Evolutionary conservation across 1,140 invertebrate species (phyloP).

Genomic region (fruit fly (Drosophila melanogaster)): Release_6_plus_ISO1_MT NT_033779.5:6854001-6854500

Average conservation of each 20-base stretch:
- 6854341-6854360: slow-evolving; percentile 94
- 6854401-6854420: slow-evolving; percentile 90
- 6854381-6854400: slow-evolving; percentile 94
- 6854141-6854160: slow-evolving; percentile 25
- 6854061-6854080: not conserved
- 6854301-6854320: slow-evolving; percentile 88
- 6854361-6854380: slow-evolving; percentile 92
- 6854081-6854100: not conserved
- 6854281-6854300: slow-evolving; percentile 90
- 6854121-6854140: not conserved
- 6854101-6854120: not conserved
- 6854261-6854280: slow-evolving; percentile 93
- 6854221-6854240: not conserved
- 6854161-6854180: slow-evolving; percentile 24
- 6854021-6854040: not conserved
- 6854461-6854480: slow-evolving; percentile 89
- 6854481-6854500: slow-evolving; percentile 91
- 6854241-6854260: slow-evolving; percentile 89
- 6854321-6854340: slow-evolving; percentile 93
- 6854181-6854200: slow-evolving; percentile 7
- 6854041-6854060: no score
- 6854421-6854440: slow-evolving; percentile 89
- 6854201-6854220: not conserved
- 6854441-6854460: slow-evolving; percentile 92
- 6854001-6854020: no score